A percentile compares a stretch with the other conserved stretches of the same genome.
These are phyloP conservation scores for Anhinga anhinga DNA, from an alignment of 2,113 vertebrate species.

Conservation along the genomic window DNA sequence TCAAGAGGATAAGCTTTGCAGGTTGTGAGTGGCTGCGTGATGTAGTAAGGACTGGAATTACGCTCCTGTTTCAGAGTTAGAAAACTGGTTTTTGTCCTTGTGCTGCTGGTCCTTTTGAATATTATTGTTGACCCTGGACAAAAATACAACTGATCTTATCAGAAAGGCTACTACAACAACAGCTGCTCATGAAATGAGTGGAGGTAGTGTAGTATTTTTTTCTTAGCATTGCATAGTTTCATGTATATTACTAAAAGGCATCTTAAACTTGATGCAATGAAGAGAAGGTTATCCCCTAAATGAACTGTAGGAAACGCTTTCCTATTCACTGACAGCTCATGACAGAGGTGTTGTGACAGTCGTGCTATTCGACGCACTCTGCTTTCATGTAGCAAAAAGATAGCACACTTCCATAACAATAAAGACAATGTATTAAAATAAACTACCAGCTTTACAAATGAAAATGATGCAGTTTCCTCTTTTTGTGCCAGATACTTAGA, in stretches of 20 bases:
- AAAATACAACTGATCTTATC: not conserved
- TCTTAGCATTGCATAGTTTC: not conserved
- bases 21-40: not conserved
- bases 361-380: accelerated
- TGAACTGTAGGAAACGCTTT: not conserved
- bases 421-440: not conserved
- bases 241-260: accelerated
- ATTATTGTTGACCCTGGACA: not conserved
- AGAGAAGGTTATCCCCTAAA: not conserved
- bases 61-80: not conserved
- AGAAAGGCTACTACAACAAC: not conserved
- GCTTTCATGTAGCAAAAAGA: not conserved
- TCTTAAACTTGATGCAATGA: not conserved
- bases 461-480: not conserved
- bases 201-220: not conserved
- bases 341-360: not conserved
- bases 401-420: not conserved
- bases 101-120: not conserved
- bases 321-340: not conserved
- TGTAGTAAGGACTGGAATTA: not conserved
- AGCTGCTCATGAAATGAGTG: not conserved
- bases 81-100: not conserved
- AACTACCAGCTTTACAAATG: not conserved
- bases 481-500: not conserved
- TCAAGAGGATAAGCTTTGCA: not conserved